Evolutionary conservation across 2,113 vertebrate species (phyloP).

Genomic region (Martes martes): DNA sequence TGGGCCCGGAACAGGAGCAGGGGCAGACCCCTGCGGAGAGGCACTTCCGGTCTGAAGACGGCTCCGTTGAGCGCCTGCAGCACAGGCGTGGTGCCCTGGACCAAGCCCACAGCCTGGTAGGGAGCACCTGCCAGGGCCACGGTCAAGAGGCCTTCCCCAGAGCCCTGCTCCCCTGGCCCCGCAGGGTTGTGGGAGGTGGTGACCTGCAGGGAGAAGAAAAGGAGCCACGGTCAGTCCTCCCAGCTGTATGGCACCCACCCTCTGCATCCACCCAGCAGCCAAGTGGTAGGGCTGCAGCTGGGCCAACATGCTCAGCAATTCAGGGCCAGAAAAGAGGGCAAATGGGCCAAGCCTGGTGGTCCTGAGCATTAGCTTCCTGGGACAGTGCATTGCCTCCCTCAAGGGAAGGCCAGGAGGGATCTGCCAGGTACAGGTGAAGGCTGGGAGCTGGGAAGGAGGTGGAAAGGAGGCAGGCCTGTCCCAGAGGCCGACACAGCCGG

Average conservation of each 20-base stretch:
- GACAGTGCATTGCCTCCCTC: not conserved
- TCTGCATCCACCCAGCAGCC: accelerated
- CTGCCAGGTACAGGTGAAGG: not conserved
- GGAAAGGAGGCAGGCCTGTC: not conserved
- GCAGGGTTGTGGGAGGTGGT: conserved; percentile 54
- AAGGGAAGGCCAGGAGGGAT: too few relatives aligned
- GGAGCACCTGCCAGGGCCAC: conserved; percentile 77
- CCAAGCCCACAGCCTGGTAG: conserved; percentile 80
- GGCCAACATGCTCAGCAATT: not conserved
- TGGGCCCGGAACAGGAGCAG: conserved; percentile 88
- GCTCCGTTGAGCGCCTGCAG: conserved; percentile 85
- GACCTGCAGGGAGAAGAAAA: conserved; percentile 69
- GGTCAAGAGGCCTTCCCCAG: conserved; percentile 57
- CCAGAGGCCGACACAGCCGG: not conserved
- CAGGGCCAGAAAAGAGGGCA: not conserved
- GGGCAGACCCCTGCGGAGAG: conserved; percentile 80
- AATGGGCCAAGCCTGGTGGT: not conserved
- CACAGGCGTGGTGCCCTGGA: conserved; percentile 88
- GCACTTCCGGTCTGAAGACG: conserved; percentile 87
- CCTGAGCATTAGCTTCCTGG: not conserved
- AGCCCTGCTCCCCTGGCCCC: not conserved
- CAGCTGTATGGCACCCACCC: accelerated
- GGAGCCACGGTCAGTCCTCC: accelerated
- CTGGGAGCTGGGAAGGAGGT: not conserved
- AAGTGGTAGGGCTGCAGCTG: accelerated